Evolutionary conservation across 2,113 vertebrate genomes (phyloP).

Genomic region (Nematolebias whitei): DNA sequence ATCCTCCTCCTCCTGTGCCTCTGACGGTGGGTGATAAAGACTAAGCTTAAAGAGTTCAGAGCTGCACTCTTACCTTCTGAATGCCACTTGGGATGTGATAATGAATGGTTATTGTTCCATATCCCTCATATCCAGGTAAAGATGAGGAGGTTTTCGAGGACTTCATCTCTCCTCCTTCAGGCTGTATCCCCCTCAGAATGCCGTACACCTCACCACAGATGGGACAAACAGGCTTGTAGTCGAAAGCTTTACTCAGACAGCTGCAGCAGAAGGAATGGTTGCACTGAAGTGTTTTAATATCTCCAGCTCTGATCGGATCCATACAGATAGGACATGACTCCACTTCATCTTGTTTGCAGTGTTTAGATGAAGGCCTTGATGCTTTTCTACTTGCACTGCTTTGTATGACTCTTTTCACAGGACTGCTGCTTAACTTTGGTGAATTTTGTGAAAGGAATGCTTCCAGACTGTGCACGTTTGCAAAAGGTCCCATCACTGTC

Average conservation of each 20-base stretch:
- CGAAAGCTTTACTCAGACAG: conserved; percentile 72
- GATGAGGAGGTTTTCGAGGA: accelerated
- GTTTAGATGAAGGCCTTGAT: neutral
- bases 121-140: conserved; percentile 71
- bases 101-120: conserved; percentile 64
- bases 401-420: neutral
- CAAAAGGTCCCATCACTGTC: conserved; percentile 52
- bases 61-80: conserved; percentile 70
- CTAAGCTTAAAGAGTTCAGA: no score
- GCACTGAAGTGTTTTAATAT: conserved; percentile 65
- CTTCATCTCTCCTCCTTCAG: conserved; percentile 65
- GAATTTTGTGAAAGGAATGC: conserved; percentile 10
- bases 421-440: neutral
- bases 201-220: conserved; percentile 76
- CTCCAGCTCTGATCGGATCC: conserved; percentile 52
- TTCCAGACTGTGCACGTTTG: conserved; percentile 41
- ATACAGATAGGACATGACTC: conserved; percentile 77
- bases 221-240: conserved; percentile 75
- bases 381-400: neutral
- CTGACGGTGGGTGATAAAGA: no score
- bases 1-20: no score
- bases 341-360: conserved; percentile 10
- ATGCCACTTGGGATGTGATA: conserved; percentile 73
- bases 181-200: conserved; percentile 72
- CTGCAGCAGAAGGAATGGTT: conserved; percentile 75